A percentile compares a stretch with the other conserved stretches of the same genome.
Conservation (phyloP, 2,888 invertebrate genomes). For the Exephanes ischioxanthus region DNA sequence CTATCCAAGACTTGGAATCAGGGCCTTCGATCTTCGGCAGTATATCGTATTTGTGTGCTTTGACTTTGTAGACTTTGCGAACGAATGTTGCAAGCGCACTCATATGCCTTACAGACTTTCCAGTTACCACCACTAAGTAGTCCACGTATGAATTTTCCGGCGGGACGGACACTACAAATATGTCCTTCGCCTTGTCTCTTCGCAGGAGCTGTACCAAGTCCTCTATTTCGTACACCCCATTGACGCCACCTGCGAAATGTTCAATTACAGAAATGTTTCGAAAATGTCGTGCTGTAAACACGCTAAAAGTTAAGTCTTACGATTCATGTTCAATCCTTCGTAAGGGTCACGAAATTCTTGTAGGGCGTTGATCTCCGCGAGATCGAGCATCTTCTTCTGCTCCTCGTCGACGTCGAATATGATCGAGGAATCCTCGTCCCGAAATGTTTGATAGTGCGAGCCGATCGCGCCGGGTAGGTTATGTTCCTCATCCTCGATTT, state of each 20-base stretch:
- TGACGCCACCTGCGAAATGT: slow-evolving; percentile 89
- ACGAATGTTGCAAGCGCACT: slow-evolving; percentile 91
- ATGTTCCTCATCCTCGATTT: slow-evolving; percentile 49
- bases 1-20: slow-evolving; percentile 93
- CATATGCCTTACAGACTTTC: slow-evolving; percentile 91
- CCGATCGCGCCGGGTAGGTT: slow-evolving; percentile 84
- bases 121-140: slow-evolving; percentile 93
- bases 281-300: neutral
- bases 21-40: slow-evolving; percentile 93
- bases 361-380: slow-evolving; percentile 78
- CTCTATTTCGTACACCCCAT: slow-evolving; percentile 95
- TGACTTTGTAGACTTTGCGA: slow-evolving; percentile 91
- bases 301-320: slow-evolving; percentile 84
- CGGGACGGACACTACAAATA: slow-evolving; percentile 93
- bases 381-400: slow-evolving; percentile 79
- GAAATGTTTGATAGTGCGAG: slow-evolving; percentile 90
- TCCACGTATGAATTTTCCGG: slow-evolving; percentile 92
- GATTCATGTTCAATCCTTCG: slow-evolving; percentile 87
- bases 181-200: slow-evolving; percentile 91
- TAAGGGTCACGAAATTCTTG: slow-evolving; percentile 87
- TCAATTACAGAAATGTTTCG: no score
- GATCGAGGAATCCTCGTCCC: slow-evolving; percentile 89
- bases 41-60: slow-evolving; percentile 87
- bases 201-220: slow-evolving; percentile 92
- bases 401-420: slow-evolving; percentile 92